These are phyloP conservation scores for Corticium candelabrum DNA, from an alignment of 37 sponge, comb jelly and placozoan species.

Conservation along the genomic window DNA sequence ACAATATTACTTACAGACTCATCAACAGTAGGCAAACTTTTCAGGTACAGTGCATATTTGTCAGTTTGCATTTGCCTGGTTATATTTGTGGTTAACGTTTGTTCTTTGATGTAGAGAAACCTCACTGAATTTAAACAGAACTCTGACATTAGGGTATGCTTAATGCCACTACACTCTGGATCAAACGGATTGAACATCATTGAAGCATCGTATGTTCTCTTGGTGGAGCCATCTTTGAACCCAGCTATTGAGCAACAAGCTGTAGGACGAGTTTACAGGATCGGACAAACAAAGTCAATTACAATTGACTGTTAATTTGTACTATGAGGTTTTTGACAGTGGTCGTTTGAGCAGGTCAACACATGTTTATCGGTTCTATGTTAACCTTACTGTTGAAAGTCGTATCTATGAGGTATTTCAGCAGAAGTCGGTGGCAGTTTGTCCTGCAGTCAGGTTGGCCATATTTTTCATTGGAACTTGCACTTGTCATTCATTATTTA, in stretches of 20 bases:
- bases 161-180: slow-evolving; percentile 57
- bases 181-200: slow-evolving; percentile 74
- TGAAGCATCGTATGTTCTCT: slow-evolving; percentile 78
- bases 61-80: not conserved
- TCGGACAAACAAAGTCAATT: slow-evolving; percentile 72
- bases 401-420: not conserved
- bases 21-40: slow-evolving; percentile 9
- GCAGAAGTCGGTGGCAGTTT: not conserved
- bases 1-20: slow-evolving; percentile 13
- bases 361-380: not conserved
- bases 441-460: too few species aligned
- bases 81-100: not conserved
- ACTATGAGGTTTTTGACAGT: not conserved
- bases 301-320: not conserved
- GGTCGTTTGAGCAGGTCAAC: not conserved
- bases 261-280: slow-evolving; percentile 66
- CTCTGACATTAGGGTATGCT: slow-evolving; percentile 32
- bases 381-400: not conserved
- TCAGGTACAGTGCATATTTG: slow-evolving; percentile 14
- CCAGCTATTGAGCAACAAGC: slow-evolving; percentile 66
- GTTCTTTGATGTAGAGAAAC: too few species aligned
- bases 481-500: too few species aligned
- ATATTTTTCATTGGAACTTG: too few species aligned
- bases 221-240: slow-evolving; percentile 72
- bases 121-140: slow-evolving; percentile 41